Evolutionary conservation across 1,140 invertebrate species (phyloP).

Genomic region (Brachionus koreanus): DNA sequence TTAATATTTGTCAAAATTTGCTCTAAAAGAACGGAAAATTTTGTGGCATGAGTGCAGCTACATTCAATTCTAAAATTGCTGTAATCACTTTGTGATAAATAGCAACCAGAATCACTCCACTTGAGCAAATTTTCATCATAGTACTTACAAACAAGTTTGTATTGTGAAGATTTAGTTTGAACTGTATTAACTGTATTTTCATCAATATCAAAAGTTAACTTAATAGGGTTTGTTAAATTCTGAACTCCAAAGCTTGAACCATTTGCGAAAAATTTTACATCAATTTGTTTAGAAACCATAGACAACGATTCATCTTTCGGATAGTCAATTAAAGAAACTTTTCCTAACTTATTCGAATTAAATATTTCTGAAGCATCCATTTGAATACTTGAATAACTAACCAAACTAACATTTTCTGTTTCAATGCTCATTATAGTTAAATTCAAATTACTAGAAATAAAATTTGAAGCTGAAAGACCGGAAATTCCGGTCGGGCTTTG

Average conservation of each 20-base stretch:
- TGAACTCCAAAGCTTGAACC: neutral
- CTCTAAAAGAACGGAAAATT: slow-evolving; percentile 17
- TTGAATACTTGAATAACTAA: neutral
- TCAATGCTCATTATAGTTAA: neutral
- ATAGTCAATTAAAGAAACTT: neutral
- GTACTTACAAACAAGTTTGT: slow-evolving; percentile 2
- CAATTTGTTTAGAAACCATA: slow-evolving; percentile 14
- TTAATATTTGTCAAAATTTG: neutral
- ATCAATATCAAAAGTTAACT: slow-evolving; percentile 16
- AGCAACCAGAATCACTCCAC: neutral
- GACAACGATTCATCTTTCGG: neutral
- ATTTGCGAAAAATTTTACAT: slow-evolving; percentile 17
- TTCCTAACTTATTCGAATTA: neutral
- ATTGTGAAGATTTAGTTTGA: neutral
- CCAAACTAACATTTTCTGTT: neutral
- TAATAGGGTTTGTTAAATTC: neutral
- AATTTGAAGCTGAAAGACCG: neutral
- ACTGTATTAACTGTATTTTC: neutral
- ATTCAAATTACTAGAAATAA: neutral
- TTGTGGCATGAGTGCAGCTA: slow-evolving; percentile 9
- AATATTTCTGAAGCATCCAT: neutral
- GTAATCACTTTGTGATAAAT: neutral
- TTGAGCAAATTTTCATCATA: neutral
- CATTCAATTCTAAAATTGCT: neutral
- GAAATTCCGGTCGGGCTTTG: neutral